Evolutionary conservation across 1,140 invertebrate genomes (phyloP).

Genomic region (Anthonomus grandis): DNA sequence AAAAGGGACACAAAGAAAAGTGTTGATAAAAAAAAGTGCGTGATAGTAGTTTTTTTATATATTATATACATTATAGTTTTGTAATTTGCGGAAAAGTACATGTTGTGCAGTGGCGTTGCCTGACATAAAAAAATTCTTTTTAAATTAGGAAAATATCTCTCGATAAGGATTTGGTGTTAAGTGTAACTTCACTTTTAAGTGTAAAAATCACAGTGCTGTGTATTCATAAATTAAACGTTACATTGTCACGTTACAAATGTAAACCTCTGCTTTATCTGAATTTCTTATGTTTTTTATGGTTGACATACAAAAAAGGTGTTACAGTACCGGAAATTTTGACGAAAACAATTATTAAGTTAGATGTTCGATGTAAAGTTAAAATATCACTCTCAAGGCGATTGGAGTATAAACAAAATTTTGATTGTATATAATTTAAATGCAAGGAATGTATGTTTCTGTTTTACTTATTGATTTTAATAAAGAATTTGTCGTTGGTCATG

Average conservation of each 20-base stretch:
- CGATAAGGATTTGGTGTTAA: conserved; percentile 15
- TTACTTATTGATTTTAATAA: conserved; percentile 51
- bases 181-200: conserved; percentile 17
- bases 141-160: not conserved
- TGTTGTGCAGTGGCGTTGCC: conserved; percentile 23
- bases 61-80: too few relatives aligned
- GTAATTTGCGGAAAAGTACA: conserved; percentile 9
- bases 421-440: conserved; percentile 43
- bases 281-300: not conserved
- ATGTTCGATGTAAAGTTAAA: conserved; percentile 28
- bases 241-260: conserved; percentile 39
- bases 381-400: conserved; percentile 34
- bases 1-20: not conserved
- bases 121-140: conserved; percentile 5
- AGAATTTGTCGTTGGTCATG: conserved; percentile 46
- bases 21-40: conserved; percentile 6
- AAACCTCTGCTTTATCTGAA: not conserved
- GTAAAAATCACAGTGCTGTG: conserved; percentile 23
- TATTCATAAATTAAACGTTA: conserved; percentile 37
- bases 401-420: conserved; percentile 45
- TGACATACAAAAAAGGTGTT: not conserved
- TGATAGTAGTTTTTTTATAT: conserved; percentile 26
- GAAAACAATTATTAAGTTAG: conserved; percentile 10
- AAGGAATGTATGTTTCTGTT: conserved; percentile 50
- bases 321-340: not conserved